phyloP scores from a whole-genome alignment of 2,888 invertebrate genomes.

The Antheraea yamamai region DNA sequence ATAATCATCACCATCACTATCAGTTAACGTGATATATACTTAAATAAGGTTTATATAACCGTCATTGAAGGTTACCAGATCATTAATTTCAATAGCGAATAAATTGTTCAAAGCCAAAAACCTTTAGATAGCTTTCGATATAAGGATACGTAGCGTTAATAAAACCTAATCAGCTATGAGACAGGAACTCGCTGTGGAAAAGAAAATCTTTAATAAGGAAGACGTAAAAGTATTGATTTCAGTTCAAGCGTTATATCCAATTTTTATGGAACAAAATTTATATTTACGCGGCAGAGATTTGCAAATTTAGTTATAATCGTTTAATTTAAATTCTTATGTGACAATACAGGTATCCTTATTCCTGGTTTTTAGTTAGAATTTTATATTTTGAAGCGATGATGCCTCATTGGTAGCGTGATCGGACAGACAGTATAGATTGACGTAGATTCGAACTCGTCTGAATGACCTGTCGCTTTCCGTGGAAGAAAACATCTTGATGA shows the following conservation, averaged over 20 bases:
- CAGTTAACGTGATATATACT: not conserved
- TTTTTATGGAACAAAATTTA: not conserved
- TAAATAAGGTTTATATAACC: not conserved
- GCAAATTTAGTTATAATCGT: not conserved
- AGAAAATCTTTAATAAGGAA: constrained; percentile 20
- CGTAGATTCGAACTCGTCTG: no score
- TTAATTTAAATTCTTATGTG: not conserved
- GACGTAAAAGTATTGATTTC: not conserved
- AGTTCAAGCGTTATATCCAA: not conserved
- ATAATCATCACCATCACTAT: not conserved
- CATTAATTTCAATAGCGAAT: not conserved
- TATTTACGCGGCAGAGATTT: not conserved
- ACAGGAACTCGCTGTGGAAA: constrained; percentile 14
- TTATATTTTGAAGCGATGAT: no score
- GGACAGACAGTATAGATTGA: no score
- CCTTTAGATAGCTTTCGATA: not conserved
- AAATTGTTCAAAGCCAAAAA: constrained; percentile 6
- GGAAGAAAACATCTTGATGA: no score
- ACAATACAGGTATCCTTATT: no score
- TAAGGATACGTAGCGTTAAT: constrained; percentile 19
- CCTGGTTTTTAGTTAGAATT: no score
- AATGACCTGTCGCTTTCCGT: no score
- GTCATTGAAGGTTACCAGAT: not conserved
- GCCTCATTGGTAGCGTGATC: no score
- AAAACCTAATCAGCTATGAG: constrained; percentile 23